phyloP scores from a whole-genome alignment of 2,113 vertebrate species.

The Myiagra hebetior region DNA sequence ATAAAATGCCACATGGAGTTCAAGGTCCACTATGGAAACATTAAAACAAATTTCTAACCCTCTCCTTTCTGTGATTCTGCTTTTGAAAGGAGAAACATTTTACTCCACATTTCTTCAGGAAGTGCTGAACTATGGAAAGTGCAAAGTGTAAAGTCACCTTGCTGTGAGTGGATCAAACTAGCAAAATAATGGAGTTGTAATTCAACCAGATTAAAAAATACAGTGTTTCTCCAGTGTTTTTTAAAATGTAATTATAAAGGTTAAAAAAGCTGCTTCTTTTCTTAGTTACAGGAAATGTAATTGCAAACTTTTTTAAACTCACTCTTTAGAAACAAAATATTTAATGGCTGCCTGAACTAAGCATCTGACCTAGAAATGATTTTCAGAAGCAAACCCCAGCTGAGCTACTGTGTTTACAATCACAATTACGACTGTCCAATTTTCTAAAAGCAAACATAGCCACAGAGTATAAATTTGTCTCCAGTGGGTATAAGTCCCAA shows the following conservation, averaged over 20 bases:
- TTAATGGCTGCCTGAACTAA: slow-evolving; percentile 25
- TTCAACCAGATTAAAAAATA: not conserved
- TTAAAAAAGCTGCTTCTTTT: not conserved
- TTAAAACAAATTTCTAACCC: not conserved
- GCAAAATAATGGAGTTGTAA: not conserved
- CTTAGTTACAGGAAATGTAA: not conserved
- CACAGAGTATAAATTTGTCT: slow-evolving; percentile 25
- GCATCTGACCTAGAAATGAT: slow-evolving; percentile 61
- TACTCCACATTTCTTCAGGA: not conserved
- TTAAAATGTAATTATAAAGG: not conserved
- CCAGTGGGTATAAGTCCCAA: slow-evolving; percentile 3
- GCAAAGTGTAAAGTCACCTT: not conserved
- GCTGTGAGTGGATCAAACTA: not conserved
- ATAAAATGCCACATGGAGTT: not conserved
- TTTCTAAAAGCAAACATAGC: slow-evolving; percentile 55
- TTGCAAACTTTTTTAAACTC: not conserved
- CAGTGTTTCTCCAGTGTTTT: not conserved
- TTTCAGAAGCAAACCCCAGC: slow-evolving; percentile 50
- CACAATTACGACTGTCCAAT: slow-evolving; percentile 32
- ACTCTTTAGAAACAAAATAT: not conserved
- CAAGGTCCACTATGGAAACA: not conserved
- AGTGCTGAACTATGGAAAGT: not conserved
- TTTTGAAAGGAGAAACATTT: not conserved
- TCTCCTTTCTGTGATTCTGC: not conserved
- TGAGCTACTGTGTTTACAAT: slow-evolving; percentile 55